phyloP scores from a whole-genome alignment of 1,140 invertebrate genomes.

The Drosophila pseudoananassae region DNA sequence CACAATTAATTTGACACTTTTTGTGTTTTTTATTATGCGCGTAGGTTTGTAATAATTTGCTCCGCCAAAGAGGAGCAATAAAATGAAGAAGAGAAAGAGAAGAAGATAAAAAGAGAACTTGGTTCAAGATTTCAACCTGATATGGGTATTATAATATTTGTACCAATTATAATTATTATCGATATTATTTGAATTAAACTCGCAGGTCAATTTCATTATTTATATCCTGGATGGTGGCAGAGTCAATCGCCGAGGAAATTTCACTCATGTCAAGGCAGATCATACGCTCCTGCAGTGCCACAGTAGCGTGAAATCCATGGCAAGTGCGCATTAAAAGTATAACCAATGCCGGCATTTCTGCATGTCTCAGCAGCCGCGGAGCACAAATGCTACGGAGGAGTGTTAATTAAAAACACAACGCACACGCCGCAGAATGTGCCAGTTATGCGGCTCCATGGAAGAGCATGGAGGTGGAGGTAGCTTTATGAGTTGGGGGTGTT shows the following conservation, averaged over 20 bases:
- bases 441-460: not conserved
- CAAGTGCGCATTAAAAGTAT: slow-evolving; percentile 1
- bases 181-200: not conserved
- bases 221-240: not conserved
- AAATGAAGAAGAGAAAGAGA: no score
- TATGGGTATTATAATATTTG: no score
- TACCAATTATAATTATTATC: not conserved
- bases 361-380: not conserved
- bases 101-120: no score
- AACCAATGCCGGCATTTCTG: not conserved
- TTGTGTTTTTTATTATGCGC: no score
- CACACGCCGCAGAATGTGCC: slow-evolving; percentile 3
- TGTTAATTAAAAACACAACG: slow-evolving; percentile 72
- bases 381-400: slow-evolving; percentile 53
- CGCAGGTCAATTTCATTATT: not conserved
- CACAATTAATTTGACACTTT: no score
- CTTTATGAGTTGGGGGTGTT: no score
- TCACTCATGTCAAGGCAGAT: not conserved
- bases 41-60: no score
- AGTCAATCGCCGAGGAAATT: no score
- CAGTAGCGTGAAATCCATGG: not conserved
- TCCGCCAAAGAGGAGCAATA: no score
- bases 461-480: not conserved
- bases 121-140: no score
- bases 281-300: not conserved